These are phyloP conservation scores for Sciurus carolinensis DNA, from an alignment of 2,797 vertebrate species.

Conservation along the genomic window DNA sequence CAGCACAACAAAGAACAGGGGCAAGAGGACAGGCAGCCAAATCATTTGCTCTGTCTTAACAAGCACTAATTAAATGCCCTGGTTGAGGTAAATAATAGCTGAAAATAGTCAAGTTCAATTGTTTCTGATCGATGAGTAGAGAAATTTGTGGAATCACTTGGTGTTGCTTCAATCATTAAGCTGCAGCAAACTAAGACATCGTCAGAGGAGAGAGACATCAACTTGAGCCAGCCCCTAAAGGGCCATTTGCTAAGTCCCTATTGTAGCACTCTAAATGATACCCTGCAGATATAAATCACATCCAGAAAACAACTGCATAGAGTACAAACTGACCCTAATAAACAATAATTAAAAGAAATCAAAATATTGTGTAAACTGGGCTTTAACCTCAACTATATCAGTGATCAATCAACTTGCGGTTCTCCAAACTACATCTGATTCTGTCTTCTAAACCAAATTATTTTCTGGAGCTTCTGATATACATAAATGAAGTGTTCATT, in stretches of 20 bases:
- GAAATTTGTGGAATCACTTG: constrained; percentile 4
- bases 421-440: constrained; percentile 2
- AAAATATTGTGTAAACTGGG: constrained; percentile 53
- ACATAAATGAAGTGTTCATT: constrained; percentile 51
- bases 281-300: constrained; percentile 9
- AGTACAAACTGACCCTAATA: constrained; percentile 13
- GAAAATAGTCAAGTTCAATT: constrained; percentile 63
- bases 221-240: neutral
- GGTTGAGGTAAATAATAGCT: constrained; percentile 72
- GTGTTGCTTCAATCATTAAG: constrained; percentile 42
- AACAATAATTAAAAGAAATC: constrained; percentile 22
- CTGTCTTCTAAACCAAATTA: constrained; percentile 7
- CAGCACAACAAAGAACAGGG: constrained; percentile 25
- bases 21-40: constrained; percentile 47
- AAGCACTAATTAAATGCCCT: constrained; percentile 70
- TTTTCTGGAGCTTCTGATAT: constrained; percentile 53
- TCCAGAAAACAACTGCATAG: neutral
- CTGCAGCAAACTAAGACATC: neutral
- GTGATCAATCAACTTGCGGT: constrained; percentile 4
- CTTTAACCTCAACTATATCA: constrained; percentile 59
- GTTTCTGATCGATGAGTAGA: constrained; percentile 65
- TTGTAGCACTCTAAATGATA: neutral
- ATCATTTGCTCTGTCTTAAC: constrained; percentile 62
- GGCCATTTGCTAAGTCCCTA: neutral
- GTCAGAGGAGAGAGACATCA: neutral